Evolutionary conservation across 2,113 vertebrate genomes (phyloP).

Genomic region (Vombatus ursinus): DNA sequence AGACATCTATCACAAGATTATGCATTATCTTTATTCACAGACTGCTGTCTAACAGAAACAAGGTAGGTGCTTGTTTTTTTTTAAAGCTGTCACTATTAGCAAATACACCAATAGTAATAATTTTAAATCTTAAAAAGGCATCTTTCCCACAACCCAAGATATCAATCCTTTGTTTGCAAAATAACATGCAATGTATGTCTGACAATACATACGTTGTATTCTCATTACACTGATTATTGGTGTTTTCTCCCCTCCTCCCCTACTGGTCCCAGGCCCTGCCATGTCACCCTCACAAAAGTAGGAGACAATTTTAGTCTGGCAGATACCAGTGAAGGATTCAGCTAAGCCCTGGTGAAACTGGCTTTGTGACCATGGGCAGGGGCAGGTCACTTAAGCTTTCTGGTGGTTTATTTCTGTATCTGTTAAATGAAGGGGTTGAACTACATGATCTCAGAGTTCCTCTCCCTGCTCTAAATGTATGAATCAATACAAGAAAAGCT

Average conservation of each 20-base stretch:
- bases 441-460: neutral
- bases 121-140: neutral
- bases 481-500: neutral
- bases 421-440: neutral
- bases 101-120: neutral
- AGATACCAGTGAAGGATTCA: neutral
- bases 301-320: neutral
- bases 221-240: neutral
- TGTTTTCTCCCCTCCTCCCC: too few species aligned
- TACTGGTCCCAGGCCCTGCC: neutral
- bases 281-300: neutral
- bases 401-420: neutral
- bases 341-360: neutral
- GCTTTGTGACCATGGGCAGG: neutral
- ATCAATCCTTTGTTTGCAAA: neutral
- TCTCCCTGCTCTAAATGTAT: neutral
- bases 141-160: neutral
- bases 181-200: neutral
- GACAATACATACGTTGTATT: neutral
- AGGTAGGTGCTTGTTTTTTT: neutral
- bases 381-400: neutral
- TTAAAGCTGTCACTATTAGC: neutral
- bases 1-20: constrained; percentile 38
- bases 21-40: constrained; percentile 12
- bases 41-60: neutral